Percentiles rank a stretch among this genome's conserved stretches.
Conservation (phyloP, 2,797 vertebrate genomes). For the Clarias platycephalus region DNA sequence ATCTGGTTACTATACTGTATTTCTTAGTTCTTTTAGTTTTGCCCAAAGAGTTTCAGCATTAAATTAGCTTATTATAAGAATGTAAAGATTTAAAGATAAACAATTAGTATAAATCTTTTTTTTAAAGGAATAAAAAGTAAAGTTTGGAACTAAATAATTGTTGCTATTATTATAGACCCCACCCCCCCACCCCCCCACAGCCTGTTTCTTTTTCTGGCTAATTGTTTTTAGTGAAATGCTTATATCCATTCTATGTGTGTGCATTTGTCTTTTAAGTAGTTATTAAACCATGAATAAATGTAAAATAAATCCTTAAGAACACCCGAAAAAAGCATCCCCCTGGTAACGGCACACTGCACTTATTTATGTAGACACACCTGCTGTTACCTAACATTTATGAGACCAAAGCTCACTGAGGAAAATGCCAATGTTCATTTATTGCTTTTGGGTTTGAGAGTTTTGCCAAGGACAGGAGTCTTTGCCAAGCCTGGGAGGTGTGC, state of each 20-base stretch:
- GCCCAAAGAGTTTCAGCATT: not conserved
- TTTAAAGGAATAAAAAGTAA: not conserved
- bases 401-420: constrained; percentile 46
- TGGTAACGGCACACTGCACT: constrained; percentile 38
- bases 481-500: constrained; percentile 44
- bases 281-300: constrained; percentile 45
- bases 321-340: constrained; percentile 35
- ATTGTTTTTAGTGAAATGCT: constrained; percentile 41
- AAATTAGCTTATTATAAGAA: not conserved
- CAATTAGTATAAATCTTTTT: not conserved
- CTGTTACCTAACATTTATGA: constrained; percentile 52
- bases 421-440: constrained; percentile 58
- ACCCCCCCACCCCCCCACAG: constrained; percentile 67
- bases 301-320: constrained; percentile 26
- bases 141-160: not conserved
- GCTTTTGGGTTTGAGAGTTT: constrained; percentile 37
- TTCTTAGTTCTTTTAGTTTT: not conserved
- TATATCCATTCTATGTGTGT: constrained; percentile 26
- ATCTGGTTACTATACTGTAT: not conserved
- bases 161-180: not conserved
- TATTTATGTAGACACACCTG: constrained; percentile 49
- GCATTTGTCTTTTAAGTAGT: constrained; percentile 43
- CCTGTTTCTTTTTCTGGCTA: constrained; percentile 62
- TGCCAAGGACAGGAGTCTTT: constrained; percentile 25
- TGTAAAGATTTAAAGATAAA: no score